Base-by-base conservation (phyloP, 92 coral and sea anemone genomes). In the Palythoa heliodiscus region DNA sequence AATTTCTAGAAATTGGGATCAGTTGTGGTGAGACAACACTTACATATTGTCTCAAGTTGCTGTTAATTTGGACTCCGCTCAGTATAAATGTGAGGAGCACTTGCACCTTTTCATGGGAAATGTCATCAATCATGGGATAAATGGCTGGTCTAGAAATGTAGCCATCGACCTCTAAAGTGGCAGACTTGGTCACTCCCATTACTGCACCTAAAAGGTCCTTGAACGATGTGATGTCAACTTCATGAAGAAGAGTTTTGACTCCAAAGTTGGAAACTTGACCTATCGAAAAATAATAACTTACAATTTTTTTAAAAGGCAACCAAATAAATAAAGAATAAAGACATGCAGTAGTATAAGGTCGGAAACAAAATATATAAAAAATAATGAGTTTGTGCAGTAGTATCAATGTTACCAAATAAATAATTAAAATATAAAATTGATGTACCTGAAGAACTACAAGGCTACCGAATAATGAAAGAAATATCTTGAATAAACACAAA, bases 41-140 rank as follows among this genome's bases (percentile, higher is more conserved):
- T 66, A 80, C 84, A 43, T 66, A 80, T 38, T 52, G 2, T 24
- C 22, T 80, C 57, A 80, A 23, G 74, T 63, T 80, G 84, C 43
- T 64, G 35, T 86, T 86, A 19, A 86, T 68, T 23, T 86, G 92
- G 20, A 77, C 23, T 19, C 75, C 87, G 82, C 83, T 89, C 60
- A 89, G 77, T 75, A 89, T 60, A 54, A 89, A 64, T 20, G 81
- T 76, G 52, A 89, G 75, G 80, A 63, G 84, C 29, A 77, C n/a
- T 72, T 61, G 72, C 12, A 63, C 24, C 24, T 87, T 89, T 24
- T 60, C 75, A 14, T 66, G 85, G 19, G 92, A 67, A 7, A 89
- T 86, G 11, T 64, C 43, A 0, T 80, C 75, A 23, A 80, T 43
- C 72, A 66, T 67, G 60, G 60, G 61, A 66, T 80, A 66, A 11